phyloP scores from a whole-genome alignment of 1,140 invertebrate genomes.

The Drosophila busckii region DNA sequence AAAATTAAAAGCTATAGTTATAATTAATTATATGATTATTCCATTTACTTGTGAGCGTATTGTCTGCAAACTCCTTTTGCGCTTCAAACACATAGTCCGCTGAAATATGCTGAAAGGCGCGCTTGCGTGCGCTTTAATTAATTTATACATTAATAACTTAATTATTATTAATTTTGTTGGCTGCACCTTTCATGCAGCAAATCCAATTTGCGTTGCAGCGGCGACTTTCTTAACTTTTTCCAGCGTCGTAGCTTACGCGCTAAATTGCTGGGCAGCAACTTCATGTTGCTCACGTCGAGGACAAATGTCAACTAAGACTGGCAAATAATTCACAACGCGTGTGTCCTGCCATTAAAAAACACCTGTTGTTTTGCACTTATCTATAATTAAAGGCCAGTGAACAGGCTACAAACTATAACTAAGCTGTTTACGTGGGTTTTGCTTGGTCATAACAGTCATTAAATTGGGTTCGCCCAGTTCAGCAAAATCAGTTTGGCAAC shows the following conservation, averaged over 20 bases:
- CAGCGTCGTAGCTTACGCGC: constrained; percentile 30
- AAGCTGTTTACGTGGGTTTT: too few relatives aligned
- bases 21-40: neutral
- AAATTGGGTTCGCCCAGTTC: too few relatives aligned
- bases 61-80: constrained; percentile 7
- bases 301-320: constrained; percentile 30
- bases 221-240: constrained; percentile 34
- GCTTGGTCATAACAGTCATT: too few relatives aligned
- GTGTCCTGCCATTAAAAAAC: constrained; percentile 45
- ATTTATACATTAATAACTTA: neutral
- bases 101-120: constrained; percentile 31
- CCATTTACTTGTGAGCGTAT: constrained; percentile 8
- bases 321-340: neutral
- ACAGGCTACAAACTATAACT: too few relatives aligned
- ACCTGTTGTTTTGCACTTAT: constrained; percentile 70
- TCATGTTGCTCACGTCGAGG: constrained; percentile 36
- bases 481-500: too few relatives aligned
- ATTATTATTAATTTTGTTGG: too few relatives aligned
- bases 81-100: constrained; percentile 34
- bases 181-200: constrained; percentile 36
- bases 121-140: constrained; percentile 19
- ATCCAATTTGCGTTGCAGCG: constrained; percentile 46
- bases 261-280: constrained; percentile 48
- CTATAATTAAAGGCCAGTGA: constrained; percentile 63
- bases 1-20: neutral